Conservation (phyloP, 1,140 invertebrate species). For the Drosophila trapezifrons region DNA sequence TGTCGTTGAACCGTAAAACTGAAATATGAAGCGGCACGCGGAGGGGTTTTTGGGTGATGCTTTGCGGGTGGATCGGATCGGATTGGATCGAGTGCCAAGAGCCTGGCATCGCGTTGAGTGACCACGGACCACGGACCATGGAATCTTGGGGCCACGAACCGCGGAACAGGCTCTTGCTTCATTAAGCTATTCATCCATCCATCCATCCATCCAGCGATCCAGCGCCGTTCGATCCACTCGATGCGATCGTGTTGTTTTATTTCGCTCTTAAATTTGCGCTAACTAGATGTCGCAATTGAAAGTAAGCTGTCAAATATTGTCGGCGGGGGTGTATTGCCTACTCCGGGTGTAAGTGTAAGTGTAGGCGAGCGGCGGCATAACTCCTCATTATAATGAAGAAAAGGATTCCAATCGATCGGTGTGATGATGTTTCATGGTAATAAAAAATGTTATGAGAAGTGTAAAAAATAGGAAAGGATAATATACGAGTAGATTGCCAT, state of each 20-base stretch:
- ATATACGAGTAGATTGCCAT: neutral
- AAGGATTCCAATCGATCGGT: conserved; percentile 23
- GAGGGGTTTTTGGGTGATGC: conserved; percentile 49
- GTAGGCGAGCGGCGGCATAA: conserved; percentile 27
- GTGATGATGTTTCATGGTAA: conserved; percentile 1
- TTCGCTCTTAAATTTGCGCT: conserved; percentile 78
- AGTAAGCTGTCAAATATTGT: conserved; percentile 77
- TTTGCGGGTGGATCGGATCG: conserved; percentile 64
- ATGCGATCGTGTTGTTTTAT: conserved; percentile 78
- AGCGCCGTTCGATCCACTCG: conserved; percentile 39
- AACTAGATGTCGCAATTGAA: conserved; percentile 82
- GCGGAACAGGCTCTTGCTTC: conserved; percentile 58
- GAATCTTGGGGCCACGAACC: conserved; percentile 26
- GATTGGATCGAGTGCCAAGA: conserved; percentile 26
- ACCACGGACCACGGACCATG: conserved; percentile 56
- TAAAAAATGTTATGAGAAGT: conserved; percentile 8
- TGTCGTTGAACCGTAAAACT: conserved; percentile 78
- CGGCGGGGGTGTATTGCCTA: conserved; percentile 18
- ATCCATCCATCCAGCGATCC: conserved; percentile 70
- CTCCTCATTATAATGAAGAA: conserved; percentile 46
- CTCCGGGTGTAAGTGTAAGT: conserved; percentile 3
- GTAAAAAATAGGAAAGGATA: conserved; percentile 2
- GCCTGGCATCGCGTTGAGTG: conserved; percentile 59
- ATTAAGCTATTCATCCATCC: conserved; percentile 75
- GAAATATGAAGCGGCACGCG: conserved; percentile 65